Conservation (phyloP, 1,140 invertebrate species). For the Drosophila murphyi region DNA sequence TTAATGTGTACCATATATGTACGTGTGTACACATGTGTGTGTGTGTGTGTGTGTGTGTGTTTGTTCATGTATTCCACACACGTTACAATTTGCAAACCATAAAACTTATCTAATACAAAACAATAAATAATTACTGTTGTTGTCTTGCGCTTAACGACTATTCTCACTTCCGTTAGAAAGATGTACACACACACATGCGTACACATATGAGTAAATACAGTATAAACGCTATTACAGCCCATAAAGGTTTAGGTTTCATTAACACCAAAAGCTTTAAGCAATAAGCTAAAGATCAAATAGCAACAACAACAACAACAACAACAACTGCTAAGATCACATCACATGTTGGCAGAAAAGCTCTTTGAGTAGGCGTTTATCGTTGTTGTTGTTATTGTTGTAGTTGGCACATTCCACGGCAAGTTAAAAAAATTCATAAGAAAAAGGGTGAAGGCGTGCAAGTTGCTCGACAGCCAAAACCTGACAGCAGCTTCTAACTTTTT, state of each 20-base stretch:
- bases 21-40: not conserved
- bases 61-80: not conserved
- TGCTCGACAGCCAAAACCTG: slow-evolving; percentile 32
- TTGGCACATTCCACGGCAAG: slow-evolving; percentile 26
- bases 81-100: slow-evolving; percentile 10
- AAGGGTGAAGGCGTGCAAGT: slow-evolving; percentile 44
- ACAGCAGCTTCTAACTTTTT: slow-evolving; percentile 24
- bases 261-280: slow-evolving; percentile 20
- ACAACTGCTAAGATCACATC: slow-evolving; percentile 20
- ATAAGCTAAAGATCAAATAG: slow-evolving; percentile 43
- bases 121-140: not conserved
- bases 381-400: slow-evolving; percentile 25
- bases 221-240: not conserved
- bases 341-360: slow-evolving; percentile 39
- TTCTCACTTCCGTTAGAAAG: slow-evolving; percentile 29
- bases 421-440: not conserved
- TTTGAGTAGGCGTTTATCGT: slow-evolving; percentile 22
- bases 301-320: slow-evolving; percentile 17
- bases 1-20: slow-evolving; percentile 2
- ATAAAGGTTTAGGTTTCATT: slow-evolving; percentile 27
- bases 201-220: slow-evolving; percentile 6
- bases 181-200: slow-evolving; percentile 3
- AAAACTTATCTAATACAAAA: slow-evolving; percentile 12
- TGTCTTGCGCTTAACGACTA: not conserved
- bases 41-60: not conserved